Conservation (phyloP, 1,140 invertebrate genomes). For the Pollicipes pollicipes region DNA sequence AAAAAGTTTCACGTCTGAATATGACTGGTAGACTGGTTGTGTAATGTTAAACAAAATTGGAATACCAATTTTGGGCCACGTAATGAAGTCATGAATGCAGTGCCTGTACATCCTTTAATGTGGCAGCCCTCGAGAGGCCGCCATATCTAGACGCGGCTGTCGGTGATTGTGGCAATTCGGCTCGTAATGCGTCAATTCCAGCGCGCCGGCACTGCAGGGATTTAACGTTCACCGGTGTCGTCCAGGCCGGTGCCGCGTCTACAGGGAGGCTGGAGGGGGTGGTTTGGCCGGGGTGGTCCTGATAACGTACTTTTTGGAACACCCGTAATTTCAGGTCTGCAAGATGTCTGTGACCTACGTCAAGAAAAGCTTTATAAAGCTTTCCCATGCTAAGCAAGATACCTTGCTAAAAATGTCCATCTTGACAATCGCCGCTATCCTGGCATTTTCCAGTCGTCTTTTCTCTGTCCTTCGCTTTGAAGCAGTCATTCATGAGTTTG, state of each 20-base stretch:
- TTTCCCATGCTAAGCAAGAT: conserved; percentile 62
- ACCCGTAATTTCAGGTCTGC: not conserved
- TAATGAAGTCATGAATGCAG: too few relatives aligned
- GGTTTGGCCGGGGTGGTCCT: too few relatives aligned
- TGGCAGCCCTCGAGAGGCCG: not conserved
- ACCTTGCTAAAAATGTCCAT: conserved; percentile 81
- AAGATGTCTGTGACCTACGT: conserved; percentile 34
- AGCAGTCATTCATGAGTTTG: conserved; percentile 96
- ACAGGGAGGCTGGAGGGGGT: too few relatives aligned
- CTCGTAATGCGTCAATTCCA: not conserved
- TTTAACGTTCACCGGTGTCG: not conserved
- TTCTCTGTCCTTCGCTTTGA: conserved; percentile 95
- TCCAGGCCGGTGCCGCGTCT: too few relatives aligned
- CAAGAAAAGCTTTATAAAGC: not conserved
- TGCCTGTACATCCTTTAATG: too few relatives aligned
- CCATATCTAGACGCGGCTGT: not conserved
- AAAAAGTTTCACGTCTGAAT: too few relatives aligned
- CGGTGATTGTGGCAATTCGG: not conserved
- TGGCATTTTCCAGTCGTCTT: conserved; percentile 83
- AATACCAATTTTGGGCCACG: too few relatives aligned
- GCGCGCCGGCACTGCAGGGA: not conserved
- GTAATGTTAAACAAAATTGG: too few relatives aligned
- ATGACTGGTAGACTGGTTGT: too few relatives aligned
- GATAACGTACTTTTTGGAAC: not conserved
- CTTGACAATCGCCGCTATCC: conserved; percentile 70